These are phyloP conservation scores for Trichonephila inaurata DNA, from an alignment of 1,140 invertebrate genomes.

Conservation along the genomic window DNA sequence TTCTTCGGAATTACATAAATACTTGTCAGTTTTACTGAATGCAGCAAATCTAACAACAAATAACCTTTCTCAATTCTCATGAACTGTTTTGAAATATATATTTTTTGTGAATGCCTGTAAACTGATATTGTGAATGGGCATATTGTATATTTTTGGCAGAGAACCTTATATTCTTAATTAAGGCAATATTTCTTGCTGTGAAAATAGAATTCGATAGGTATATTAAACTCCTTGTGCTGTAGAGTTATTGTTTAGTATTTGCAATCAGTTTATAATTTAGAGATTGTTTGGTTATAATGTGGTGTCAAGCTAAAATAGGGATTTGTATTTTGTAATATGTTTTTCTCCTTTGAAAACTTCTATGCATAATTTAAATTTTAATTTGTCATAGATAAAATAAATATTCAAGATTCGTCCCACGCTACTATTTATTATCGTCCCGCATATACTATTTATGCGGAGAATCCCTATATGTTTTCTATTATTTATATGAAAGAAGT, in stretches of 20 bases:
- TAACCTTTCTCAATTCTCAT: neutral
- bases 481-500: no score
- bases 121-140: neutral
- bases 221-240: neutral
- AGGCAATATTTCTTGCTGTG: constrained; percentile 5
- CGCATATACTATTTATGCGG: no score
- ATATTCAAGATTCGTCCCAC: no score
- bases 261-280: neutral
- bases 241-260: neutral
- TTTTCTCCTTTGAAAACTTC: no score
- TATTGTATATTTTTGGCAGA: constrained; percentile 45
- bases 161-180: constrained; percentile 42
- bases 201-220: constrained; percentile 6
- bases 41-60: neutral
- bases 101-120: constrained; percentile 31
- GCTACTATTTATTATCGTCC: no score
- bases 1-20: neutral
- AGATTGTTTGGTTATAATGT: neutral
- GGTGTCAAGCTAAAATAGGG: neutral
- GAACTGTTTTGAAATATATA: constrained; percentile 5
- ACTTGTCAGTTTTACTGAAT: neutral
- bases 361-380: no score
- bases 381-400: no score
- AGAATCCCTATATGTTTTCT: no score
- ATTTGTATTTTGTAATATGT: no score